These are phyloP conservation scores for Poecile montanus DNA, from an alignment of 2,797 vertebrate species.

Conservation along the genomic window DNA sequence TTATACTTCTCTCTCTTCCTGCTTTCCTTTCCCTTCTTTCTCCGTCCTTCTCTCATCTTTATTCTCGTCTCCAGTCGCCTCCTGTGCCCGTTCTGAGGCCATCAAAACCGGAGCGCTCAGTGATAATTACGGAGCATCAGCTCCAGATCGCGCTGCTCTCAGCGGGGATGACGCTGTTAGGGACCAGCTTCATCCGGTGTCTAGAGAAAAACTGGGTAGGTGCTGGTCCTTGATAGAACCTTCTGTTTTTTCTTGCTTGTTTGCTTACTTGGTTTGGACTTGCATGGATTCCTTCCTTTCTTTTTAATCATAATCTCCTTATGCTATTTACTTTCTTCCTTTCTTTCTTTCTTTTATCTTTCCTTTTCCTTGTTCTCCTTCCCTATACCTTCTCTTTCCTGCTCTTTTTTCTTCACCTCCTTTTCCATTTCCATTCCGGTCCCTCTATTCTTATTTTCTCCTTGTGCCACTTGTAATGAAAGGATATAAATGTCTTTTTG, in stretches of 20 bases:
- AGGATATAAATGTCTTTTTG: neutral
- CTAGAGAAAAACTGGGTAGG: neutral
- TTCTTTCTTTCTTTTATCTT: neutral
- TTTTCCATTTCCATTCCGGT: neutral
- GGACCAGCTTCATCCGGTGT: no score
- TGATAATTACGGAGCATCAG: no score
- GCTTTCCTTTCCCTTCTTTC: no score
- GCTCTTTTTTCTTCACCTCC: neutral
- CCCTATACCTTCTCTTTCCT: neutral
- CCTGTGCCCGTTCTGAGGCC: rapidly evolving
- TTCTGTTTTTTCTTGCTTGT: no score
- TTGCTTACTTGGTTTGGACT: neutral
- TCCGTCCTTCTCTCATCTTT: no score
- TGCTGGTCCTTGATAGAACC: no score
- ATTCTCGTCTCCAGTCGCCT: no score
- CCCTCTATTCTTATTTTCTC: neutral
- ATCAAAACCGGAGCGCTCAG: no score
- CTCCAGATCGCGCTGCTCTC: no score
- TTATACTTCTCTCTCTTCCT: neutral
- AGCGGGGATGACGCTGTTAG: rapidly evolving
- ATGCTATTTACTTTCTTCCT: no score
- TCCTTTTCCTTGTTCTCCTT: neutral
- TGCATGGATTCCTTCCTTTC: neutral
- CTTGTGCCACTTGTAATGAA: neutral
- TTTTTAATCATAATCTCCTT: no score